phyloP scores from a whole-genome alignment of 2,888 invertebrate species.

The Petrolisthes manimaculis region DNA sequence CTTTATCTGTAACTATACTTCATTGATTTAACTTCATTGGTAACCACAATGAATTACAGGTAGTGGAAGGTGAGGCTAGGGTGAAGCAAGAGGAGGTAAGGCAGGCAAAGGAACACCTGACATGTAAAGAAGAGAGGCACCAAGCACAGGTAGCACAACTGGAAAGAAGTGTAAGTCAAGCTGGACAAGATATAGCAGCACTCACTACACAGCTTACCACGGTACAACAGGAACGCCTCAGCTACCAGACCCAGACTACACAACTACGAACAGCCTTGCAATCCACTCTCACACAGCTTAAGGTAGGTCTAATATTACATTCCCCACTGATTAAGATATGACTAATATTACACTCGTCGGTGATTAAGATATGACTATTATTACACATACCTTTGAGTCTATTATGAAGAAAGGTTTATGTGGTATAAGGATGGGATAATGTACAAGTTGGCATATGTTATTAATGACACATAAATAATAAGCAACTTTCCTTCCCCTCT shows the following conservation, averaged over 20 bases:
- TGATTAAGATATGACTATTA: too few relatives aligned
- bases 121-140: conserved; percentile 10
- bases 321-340: too few relatives aligned
- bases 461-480: neutral
- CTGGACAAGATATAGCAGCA: conserved; percentile 39
- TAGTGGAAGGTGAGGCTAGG: conserved; percentile 41
- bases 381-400: too few relatives aligned
- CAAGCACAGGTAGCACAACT: conserved; percentile 14
- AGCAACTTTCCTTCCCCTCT: neutral
- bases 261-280: conserved; percentile 49
- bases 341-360: too few relatives aligned
- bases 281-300: conserved; percentile 45
- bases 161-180: conserved; percentile 33
- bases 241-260: conserved; percentile 46
- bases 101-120: conserved; percentile 15
- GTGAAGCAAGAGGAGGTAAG: conserved; percentile 32
- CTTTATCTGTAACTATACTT: neutral
- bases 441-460: neutral
- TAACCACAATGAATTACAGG: conserved; percentile 18
- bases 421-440: too few relatives aligned
- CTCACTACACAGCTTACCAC: conserved; percentile 28
- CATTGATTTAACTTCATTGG: neutral
- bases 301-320: conserved; percentile 24
- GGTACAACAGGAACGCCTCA: conserved; percentile 50
- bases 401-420: too few relatives aligned